Evolutionary conservation across 2,888 invertebrate species (phyloP).

Genomic region (Tetramorium bicarinatum): DNA sequence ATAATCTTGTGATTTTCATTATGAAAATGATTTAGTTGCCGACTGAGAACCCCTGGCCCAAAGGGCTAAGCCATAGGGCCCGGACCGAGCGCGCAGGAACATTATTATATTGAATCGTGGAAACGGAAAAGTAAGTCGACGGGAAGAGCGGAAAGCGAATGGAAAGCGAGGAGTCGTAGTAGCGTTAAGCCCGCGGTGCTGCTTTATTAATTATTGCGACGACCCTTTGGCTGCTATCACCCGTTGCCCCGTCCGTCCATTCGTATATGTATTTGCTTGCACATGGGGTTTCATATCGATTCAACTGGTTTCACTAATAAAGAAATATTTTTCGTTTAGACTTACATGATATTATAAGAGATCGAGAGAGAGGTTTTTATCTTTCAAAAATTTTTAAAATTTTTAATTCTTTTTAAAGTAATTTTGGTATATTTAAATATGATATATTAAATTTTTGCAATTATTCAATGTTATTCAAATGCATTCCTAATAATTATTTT

Average conservation of each 20-base stretch:
- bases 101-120: constrained; percentile 83
- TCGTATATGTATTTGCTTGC: constrained; percentile 42
- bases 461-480: neutral
- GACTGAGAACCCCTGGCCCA: constrained; percentile 73
- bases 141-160: constrained; percentile 67
- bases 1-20: constrained; percentile 4
- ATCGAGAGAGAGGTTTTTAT: neutral
- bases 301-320: constrained; percentile 53
- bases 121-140: constrained; percentile 78
- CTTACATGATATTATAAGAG: constrained; percentile 9
- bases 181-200: constrained; percentile 65
- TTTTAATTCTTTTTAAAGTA: neutral
- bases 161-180: constrained; percentile 67
- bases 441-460: neutral
- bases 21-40: neutral
- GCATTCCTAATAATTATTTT: neutral
- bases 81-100: constrained; percentile 63
- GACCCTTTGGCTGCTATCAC: constrained; percentile 64
- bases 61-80: constrained; percentile 72
- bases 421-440: neutral
- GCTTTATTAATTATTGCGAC: constrained; percentile 79
- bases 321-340: constrained; percentile 27
- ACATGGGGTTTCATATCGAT: constrained; percentile 65
- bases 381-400: neutral
- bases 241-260: constrained; percentile 17